Base-by-base conservation (phyloP, 2,888 invertebrate species). In the Nowickia ferox region DNA sequence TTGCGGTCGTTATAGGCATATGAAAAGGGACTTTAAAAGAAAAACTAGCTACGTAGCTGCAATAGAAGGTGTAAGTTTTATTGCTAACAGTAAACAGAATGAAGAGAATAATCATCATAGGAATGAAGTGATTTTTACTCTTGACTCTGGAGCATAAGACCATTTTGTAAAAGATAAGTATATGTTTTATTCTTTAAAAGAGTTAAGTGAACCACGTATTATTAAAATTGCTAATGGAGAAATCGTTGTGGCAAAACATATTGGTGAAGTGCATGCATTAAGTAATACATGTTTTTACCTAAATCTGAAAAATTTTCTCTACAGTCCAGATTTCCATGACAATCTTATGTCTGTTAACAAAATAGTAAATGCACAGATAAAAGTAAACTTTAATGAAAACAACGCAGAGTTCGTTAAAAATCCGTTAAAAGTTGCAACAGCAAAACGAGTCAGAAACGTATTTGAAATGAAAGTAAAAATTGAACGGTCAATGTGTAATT, bases 331-430 rank as follows among this genome's bases (percentile, higher is more conserved):
- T 13, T 63, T 63, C 40, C n/a, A 19, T 1, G 19, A 63, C n/a
- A 63, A 66, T 46, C 48, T 66, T 4, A 66, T 65, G 44, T 46
- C 65, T 6, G 65, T 65, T 22, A 46, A 46, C 46, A 66, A 66
- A 48, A 11, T n/a, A 44, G n/a, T n/a, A n/a, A n/a, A n/a, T n/a
- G n/a, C n/a, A n/a, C n/a, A n/a, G n/a, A n/a, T n/a, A n/a, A n/a
- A n/a, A n/a, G n/a, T n/a, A n/a, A n/a, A n/a, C n/a, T n/a, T n/a
- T n/a, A n/a, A n/a, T n/a, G n/a, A n/a, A n/a, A n/a, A n/a, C n/a
- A n/a, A n/a, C n/a, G n/a, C n/a, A n/a, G n/a, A n/a, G n/a, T n/a
- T n/a, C n/a, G n/a, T n/a, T n/a, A n/a, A n/a, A n/a, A n/a, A n/a
- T n/a, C n/a, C n/a, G n/a, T n/a, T n/a, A n/a, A n/a, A n/a, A n/a